Conservation (phyloP, 1,140 invertebrate genomes). For the Lordiphosa mommai region DNA sequence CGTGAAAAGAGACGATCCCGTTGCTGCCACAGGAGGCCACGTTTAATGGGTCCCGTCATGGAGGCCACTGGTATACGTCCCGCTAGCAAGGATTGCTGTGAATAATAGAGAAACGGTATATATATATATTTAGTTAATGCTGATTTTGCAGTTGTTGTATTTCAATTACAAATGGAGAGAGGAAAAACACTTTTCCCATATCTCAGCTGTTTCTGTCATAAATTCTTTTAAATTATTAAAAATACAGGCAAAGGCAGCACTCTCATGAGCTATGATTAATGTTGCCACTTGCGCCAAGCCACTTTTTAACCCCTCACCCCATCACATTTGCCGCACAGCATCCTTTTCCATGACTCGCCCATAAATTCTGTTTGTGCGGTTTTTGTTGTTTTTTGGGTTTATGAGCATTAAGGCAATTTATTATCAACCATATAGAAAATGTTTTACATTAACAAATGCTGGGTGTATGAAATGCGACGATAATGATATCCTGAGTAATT, state of each 20-base stretch:
- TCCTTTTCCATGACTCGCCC: slow-evolving; percentile 34
- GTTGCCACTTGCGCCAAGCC: slow-evolving; percentile 61
- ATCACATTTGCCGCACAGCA: slow-evolving; percentile 6
- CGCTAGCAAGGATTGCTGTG: slow-evolving; percentile 80
- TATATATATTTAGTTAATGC: slow-evolving; percentile 31
- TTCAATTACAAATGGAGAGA: slow-evolving; percentile 40
- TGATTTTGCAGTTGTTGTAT: slow-evolving; percentile 55
- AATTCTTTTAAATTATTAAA: slow-evolving; percentile 68
- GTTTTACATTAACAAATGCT: slow-evolving; percentile 69
- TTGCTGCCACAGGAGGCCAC: slow-evolving; percentile 85
- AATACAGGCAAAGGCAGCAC: slow-evolving; percentile 23
- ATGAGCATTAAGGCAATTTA: slow-evolving; percentile 60
- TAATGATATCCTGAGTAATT: slow-evolving; percentile 29
- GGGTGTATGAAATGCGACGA: neutral
- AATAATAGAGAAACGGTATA: slow-evolving; percentile 34
- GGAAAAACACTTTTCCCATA: slow-evolving; percentile 22
- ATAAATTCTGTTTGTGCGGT: slow-evolving; percentile 62
- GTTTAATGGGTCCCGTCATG: slow-evolving; percentile 82
- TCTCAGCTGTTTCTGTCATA: slow-evolving; percentile 63
- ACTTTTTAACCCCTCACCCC: slow-evolving; percentile 24
- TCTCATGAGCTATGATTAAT: slow-evolving; percentile 66
- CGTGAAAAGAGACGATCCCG: slow-evolving; percentile 84
- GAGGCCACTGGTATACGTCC: slow-evolving; percentile 77
- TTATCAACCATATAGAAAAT: slow-evolving; percentile 49
- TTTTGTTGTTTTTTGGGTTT: slow-evolving; percentile 50